Evolutionary conservation across 2,888 invertebrate genomes (phyloP), one percentile per base, ranked within the genome.

Genomic region (Erannis defoliaria): DNA sequence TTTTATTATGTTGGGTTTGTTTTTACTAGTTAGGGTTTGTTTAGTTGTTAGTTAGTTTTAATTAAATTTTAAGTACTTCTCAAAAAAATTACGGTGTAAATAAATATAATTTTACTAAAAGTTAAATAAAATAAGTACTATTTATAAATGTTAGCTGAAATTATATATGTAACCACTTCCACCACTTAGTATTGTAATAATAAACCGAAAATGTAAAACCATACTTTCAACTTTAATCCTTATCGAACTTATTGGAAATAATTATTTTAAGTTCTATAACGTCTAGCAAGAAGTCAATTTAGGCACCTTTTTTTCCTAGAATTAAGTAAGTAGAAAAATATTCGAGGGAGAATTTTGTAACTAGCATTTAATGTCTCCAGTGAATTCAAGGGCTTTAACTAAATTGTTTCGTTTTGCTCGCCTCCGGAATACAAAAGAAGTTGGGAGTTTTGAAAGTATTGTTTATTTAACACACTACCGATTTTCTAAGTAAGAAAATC

Each of bases 401-500:
- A 63, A 69, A 67, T 67, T 69, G 63, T 67, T 66, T 66, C 48
- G 31, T 62, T 67, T 60, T 58, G 48, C 38, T 63, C 49, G 68
- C 45, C 58, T 48, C 43, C 35, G 42, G 64, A 66, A 62, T 67
- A 62, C 51, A 58, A 63, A 65, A 54, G 53, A 45, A 60, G 55
- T 21, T 33, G 46, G 42, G 12, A 42, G 42, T 49, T 45, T 10
- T 26, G 37, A 37, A 42, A 43, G 55, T 57, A 43, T 57, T 43
- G 18, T 50, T 48, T 55, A 19, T 19, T 40, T 51, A 40, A 40
- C 31, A 23, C 23, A 50, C 50, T 37, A 26, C 50, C 43, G 55
- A 55, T 43, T 45, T 26, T 43, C 26, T 14, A 9, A 43, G 26
- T 18, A 55, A 43, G 21, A 54, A 49, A 45, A 46, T 21, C 35